phyloP scores from a whole-genome alignment of 2,113 vertebrate species.

The Heptranchias perlo region DNA sequence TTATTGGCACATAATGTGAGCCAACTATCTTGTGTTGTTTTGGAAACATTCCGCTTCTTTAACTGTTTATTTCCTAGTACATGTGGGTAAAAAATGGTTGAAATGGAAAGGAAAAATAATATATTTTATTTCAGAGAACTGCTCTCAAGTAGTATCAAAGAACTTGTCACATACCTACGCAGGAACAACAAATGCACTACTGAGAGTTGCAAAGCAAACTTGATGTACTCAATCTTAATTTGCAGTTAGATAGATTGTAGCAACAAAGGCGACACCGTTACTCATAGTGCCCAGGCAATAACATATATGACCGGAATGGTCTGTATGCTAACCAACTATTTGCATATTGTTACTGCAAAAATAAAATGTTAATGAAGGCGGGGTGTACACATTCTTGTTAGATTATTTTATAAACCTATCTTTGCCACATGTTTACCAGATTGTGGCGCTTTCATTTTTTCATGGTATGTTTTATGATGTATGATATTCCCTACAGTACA shows the following conservation, averaged over 20 bases:
- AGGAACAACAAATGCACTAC: not conserved
- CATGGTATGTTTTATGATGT: not conserved
- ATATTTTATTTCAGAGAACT: not conserved
- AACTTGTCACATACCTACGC: not conserved
- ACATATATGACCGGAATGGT: not conserved
- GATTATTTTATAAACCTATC: not conserved
- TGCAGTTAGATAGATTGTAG: not conserved
- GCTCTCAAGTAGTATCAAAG: not conserved
- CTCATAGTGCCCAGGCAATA: not conserved
- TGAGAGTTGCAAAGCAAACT: not conserved
- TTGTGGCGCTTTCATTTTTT: not conserved
- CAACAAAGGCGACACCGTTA: not conserved
- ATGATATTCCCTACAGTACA: not conserved
- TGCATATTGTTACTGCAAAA: not conserved
- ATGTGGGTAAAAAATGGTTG: not conserved
- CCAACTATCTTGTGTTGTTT: not conserved
- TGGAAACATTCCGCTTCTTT: constrained; percentile 2
- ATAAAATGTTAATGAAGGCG: not conserved
- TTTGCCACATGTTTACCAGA: not conserved
- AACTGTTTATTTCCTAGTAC: not conserved
- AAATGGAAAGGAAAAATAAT: not conserved
- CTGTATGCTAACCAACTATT: not conserved
- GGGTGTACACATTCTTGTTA: not conserved
- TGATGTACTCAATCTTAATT: not conserved
- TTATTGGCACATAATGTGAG: not conserved